Evolutionary conservation across 1,140 invertebrate genomes (phyloP).

Genomic region (Phymastichus coffea): DNA sequence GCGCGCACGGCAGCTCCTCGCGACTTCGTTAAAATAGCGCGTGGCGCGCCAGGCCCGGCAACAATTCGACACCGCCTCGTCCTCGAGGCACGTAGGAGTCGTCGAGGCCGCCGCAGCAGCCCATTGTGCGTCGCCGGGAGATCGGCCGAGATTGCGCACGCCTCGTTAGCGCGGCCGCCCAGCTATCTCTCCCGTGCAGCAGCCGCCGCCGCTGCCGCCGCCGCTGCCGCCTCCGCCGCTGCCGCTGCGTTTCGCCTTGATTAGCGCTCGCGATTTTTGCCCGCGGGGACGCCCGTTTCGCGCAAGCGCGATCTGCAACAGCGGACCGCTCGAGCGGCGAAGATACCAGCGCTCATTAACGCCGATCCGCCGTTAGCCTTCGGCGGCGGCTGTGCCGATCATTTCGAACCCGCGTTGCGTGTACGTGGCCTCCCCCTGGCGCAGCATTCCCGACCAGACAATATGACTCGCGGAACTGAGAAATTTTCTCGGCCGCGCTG

Average conservation of each 20-base stretch:
- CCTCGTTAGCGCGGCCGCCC: neutral
- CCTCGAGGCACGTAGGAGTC: no score
- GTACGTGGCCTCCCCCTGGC: no score
- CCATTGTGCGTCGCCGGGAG: neutral
- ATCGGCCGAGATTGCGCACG: slow-evolving; percentile 12
- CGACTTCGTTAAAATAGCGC: slow-evolving; percentile 17
- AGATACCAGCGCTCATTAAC: no score
- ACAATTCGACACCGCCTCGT: neutral
- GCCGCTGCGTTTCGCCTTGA: slow-evolving; percentile 1
- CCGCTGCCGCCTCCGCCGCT: neutral
- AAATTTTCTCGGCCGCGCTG: neutral
- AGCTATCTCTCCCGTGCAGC: neutral
- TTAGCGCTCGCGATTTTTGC: neutral
- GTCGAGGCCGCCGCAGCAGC: no score
- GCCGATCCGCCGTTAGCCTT: no score
- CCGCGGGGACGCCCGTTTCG: no score
- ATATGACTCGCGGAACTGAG: neutral
- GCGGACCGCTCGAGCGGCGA: no score
- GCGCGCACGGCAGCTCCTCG: neutral
- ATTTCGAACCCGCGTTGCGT: no score
- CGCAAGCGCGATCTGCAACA: no score
- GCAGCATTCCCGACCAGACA: no score
- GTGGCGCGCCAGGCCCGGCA: neutral
- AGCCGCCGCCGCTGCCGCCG: neutral
- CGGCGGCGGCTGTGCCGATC: no score